Conservation (phyloP, 1,140 invertebrate genomes). For the Myzus persicae region DNA sequence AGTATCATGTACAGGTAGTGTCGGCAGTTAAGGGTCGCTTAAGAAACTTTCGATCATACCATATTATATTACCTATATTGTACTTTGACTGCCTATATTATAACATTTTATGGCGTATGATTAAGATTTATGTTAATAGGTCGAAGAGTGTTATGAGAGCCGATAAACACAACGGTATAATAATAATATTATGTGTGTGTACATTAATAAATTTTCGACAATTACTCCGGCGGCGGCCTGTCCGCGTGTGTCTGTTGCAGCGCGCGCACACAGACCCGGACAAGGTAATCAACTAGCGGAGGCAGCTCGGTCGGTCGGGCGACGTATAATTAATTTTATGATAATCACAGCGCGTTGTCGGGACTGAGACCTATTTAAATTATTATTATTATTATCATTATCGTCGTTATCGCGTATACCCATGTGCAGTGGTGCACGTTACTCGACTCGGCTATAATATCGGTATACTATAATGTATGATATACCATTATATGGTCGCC, state of each 20-base stretch:
- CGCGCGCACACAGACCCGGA: neutral
- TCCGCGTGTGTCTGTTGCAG: neutral
- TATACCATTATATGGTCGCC: neutral
- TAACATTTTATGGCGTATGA: too few relatives aligned
- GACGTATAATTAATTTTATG: conserved; percentile 40
- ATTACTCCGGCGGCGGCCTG: neutral
- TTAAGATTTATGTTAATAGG: conserved; percentile 10
- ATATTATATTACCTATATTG: neutral
- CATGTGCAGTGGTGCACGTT: neutral
- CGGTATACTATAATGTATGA: neutral
- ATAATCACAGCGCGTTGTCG: conserved; percentile 19
- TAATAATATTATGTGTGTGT: neutral
- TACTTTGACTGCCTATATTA: too few relatives aligned
- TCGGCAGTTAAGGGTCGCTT: neutral
- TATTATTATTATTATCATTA: neutral
- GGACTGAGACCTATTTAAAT: neutral
- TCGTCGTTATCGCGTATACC: neutral
- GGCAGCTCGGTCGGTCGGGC: neutral
- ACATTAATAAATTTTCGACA: conserved; percentile 32
- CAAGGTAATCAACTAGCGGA: conserved; percentile 16
- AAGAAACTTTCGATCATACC: neutral
- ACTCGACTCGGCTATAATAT: neutral
- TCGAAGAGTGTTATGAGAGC: neutral
- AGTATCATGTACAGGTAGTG: too few relatives aligned
- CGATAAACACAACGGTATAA: neutral